These are phyloP conservation scores for Champsocephalus esox DNA, from an alignment of 2,797 vertebrate species.

Conservation along the genomic window DNA sequence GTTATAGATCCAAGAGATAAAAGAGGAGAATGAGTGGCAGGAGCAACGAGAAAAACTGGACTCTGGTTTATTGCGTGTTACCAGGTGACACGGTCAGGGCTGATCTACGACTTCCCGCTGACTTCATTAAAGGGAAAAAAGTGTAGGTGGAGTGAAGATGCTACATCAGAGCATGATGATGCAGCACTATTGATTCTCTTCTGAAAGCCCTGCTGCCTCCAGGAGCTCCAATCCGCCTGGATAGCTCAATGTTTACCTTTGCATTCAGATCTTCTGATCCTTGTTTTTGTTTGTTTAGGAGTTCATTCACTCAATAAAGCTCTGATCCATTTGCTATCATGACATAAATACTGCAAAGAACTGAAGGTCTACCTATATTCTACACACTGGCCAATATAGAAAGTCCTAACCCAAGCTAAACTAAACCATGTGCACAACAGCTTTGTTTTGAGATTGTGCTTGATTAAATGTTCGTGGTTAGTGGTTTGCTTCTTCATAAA, in stretches of 20 bases:
- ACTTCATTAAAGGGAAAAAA: slow-evolving; percentile 9
- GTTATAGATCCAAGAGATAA: not conserved
- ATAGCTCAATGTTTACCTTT: slow-evolving; percentile 15
- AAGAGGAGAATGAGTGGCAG: not conserved
- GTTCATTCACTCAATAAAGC: not conserved
- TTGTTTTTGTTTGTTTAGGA: not conserved
- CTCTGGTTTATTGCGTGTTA: not conserved
- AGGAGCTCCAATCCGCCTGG: not conserved
- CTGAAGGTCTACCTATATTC: not conserved
- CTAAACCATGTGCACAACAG: slow-evolving; percentile 13
- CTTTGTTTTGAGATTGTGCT: slow-evolving; percentile 24
- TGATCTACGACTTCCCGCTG: not conserved
- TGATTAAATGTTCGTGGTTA: slow-evolving; percentile 11
- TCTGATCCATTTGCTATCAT: slow-evolving; percentile 1
- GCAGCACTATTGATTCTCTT: slow-evolving; percentile 20
- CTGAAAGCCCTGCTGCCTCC: slow-evolving; percentile 7
- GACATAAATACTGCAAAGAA: slow-evolving; percentile 5
- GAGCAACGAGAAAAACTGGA: not conserved
- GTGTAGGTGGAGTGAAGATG: slow-evolving; percentile 1
- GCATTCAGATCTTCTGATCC: slow-evolving; percentile 1
- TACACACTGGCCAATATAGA: not conserved
- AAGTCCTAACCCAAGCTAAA: slow-evolving; percentile 20
- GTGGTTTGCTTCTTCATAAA: slow-evolving; percentile 27
- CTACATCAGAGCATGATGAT: slow-evolving; percentile 9
- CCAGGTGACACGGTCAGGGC: not conserved